Base-by-base conservation (phyloP, 2,888 invertebrate species). In the Drosophila siamana region DNA sequence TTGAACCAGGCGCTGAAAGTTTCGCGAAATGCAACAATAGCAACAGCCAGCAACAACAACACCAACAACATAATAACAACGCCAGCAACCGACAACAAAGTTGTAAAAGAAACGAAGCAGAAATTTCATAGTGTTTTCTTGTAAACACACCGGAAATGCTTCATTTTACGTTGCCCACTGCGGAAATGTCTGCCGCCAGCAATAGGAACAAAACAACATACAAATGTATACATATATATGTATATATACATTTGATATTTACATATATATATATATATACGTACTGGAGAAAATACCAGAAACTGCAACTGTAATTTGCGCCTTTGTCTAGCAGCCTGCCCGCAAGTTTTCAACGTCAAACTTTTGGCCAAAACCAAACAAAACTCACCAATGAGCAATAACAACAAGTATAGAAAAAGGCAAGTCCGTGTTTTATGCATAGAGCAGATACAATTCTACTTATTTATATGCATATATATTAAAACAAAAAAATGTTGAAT, bases 61-160 rank as follows among this genome's bases (percentile, higher is more conserved):
- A 41, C 55, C 57, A 69, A 50, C 57, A 54, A 62, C 56, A 52
- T 24, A 59, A 60, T 44, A 66, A 41, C 24, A 48, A 66, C 56
- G 48, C 52, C 55, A 57, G 48, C 30, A 64, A 56, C 61, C 46
- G 57, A 51, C 62, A 70, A 55, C 43, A 56, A 74, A 74, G 48
- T 74, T 70, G 60, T 46, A 50, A 16, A 66, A 66, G 75, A 70
- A 70, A 52, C 56, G 66, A 66, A 56, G 62, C 62, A 65, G 59
- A 63, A 74, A 74, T 70, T 66, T 67, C 48, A 54, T 63, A 63
- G 51, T 67, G 55, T 75, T 75, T 60, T 65, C 72, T 74, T 70
- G 78, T 70, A 73, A 83, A 65, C 70, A 73, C 72, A 80, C 83
- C 86, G 86, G 83, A 84, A 86, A 80, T 83, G 83, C 83, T 78